Base-by-base conservation (phyloP, 1,140 invertebrate genomes). In the Ditylenchus dipsaci region DNA sequence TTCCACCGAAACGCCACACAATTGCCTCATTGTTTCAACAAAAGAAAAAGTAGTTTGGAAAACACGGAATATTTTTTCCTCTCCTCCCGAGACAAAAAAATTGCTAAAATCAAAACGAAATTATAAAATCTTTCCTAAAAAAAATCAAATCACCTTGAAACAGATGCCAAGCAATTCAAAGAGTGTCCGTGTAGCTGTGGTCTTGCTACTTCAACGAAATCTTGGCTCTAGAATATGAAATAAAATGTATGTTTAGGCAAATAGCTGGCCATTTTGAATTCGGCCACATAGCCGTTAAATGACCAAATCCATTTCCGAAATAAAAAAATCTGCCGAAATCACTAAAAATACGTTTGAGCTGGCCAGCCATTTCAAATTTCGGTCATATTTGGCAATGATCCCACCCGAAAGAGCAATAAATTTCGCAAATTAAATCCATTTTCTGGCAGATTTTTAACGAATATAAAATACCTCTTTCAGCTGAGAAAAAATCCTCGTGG, bases 51-150 rank as follows among this genome's bases (percentile, higher is more conserved):
- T 19, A 19, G 59, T 29, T 26, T 30, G 19, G 26, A 61, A 61
- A 21, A 61, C 59, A 29, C 59, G 59, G n/a, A 61, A 61, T 61
- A 61, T 61, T 27, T 61, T 61, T 43, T 61, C 59, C n/a, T 61
- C 59, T 5, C 29, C 59, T 61, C 59, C 59, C 13, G 59, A 21
- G 1, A 61, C 59, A 61, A 61, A 26, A 29, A 5, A 21, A 27
- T 21, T 43, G 38, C 53, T 56, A 56, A 56, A 56, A 56, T 23
- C 3, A 5, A 43, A 61, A 61, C 3, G 13, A 29, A 5, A 61
- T 21, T 61, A 27, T 21, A 27, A 61, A n/a, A 30, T 7, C 3
- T 30, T 3, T 21, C 19, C n/a, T 33, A 5, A 5, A 13, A n/a
- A 26, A n/a, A n/a, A n/a, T n/a, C 29, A 30, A 8, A n/a, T 61